Base-by-base conservation (phyloP, 2,888 invertebrate genomes). In the Eupithecia exiguata region DNA sequence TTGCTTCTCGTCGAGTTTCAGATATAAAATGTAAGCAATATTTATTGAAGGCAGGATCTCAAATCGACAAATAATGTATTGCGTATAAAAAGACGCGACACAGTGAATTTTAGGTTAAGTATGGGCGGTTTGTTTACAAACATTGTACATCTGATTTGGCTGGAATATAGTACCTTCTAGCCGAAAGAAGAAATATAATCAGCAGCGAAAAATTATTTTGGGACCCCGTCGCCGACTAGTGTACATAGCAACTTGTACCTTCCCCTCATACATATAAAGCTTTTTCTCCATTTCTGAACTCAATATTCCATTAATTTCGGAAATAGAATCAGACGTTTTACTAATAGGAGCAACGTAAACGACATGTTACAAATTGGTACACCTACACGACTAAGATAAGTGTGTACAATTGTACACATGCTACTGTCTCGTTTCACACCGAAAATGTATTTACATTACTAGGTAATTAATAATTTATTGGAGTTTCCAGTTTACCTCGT, bases 311-410 rank as follows among this genome's bases (percentile, higher is more conserved):
- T 53, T 21, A 53, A 53, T 53, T 53, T 21, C 10, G 10, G 63
- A 36, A 63, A 18, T 7, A 36, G 18, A 63, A 36, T 36, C 63
- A n/a, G 21, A 38, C n/a, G 3, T 65, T 38, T 36, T 65, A 12
- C 63, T 35, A 21, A 65, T 36, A n/a, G 25, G 58, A 58, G 14
- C 58, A 25, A 58, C 38, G 63, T 36, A 38, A 65, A 65, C 38
- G 63, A 38, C 63, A 65, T 38, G 5, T 35, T 36, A 65, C 63
- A 65, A 65, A 38, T 65, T 65, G 38, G 18, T 38, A 65, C 62
- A 62, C 30, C 9, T 65, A 65, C 62, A 62, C 16, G 18, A 12
- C 38, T 18, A n/a, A 36, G 62, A 36, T 18, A 30, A 36, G 9
- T 63, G 36, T 30, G 30, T 36, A 63, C 63, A 63, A 62, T 36